Evolutionary conservation across 2,113 vertebrate species (phyloP).

Genomic region (cat (Felis catus)): DNA sequence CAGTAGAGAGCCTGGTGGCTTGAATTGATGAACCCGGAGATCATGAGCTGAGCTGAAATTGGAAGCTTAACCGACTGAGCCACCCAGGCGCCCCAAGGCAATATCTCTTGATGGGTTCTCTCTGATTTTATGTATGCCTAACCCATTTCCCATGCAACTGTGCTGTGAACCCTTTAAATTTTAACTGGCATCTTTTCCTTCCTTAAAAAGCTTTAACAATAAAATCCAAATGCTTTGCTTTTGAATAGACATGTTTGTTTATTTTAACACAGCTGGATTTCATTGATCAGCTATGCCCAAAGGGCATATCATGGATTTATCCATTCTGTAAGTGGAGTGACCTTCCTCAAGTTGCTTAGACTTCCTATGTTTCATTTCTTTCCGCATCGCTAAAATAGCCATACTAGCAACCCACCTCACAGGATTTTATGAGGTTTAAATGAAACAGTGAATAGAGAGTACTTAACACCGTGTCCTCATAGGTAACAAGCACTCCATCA

Average conservation of each 20-base stretch:
- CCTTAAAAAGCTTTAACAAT: neutral
- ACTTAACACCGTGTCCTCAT: neutral
- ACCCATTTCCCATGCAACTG: neutral
- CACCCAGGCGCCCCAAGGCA: too few relatives aligned
- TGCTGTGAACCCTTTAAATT: neutral
- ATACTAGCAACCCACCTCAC: neutral
- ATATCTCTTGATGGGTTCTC: neutral
- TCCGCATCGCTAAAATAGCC: neutral
- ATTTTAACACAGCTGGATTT: neutral
- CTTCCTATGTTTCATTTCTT: neutral
- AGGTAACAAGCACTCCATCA: neutral
- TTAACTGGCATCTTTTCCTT: neutral
- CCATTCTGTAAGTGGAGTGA: neutral
- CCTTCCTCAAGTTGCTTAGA: neutral
- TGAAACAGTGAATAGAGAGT: conserved; percentile 8
- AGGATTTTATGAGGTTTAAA: neutral
- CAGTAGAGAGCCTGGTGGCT: too few relatives aligned
- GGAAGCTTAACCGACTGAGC: too few relatives aligned
- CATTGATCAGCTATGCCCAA: neutral
- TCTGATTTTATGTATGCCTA: neutral
- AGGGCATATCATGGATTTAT: neutral
- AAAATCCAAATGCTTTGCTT: neutral
- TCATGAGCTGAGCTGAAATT: too few relatives aligned
- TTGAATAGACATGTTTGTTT: neutral
- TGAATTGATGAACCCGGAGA: too few relatives aligned